Conservation (phyloP, 1,140 invertebrate species). For the Riptortus pedestris region DNA sequence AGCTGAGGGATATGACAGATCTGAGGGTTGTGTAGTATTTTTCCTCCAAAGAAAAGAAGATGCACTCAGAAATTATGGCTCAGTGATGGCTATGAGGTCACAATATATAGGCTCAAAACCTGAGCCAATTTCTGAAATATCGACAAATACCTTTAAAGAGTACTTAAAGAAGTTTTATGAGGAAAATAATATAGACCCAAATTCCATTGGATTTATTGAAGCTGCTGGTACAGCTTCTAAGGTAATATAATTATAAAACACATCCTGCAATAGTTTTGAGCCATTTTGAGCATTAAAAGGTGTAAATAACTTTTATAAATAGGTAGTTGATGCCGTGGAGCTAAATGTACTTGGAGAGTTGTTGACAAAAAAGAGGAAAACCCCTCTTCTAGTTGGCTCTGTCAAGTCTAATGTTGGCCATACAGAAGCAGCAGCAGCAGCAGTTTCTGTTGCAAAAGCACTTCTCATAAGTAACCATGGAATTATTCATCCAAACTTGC, state of each 20-base stretch:
- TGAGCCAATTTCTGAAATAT: background rate
- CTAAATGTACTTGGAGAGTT: constrained; percentile 28
- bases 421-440: constrained; percentile 53
- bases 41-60: constrained; percentile 45
- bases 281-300: background rate
- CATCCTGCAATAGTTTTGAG: background rate
- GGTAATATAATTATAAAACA: background rate
- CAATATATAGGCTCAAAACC: background rate
- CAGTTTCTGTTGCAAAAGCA: constrained; percentile 48
- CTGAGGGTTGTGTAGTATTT: constrained; percentile 37
- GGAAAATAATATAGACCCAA: constrained; percentile 43
- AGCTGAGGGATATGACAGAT: constrained; percentile 31
- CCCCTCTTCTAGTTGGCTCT: constrained; percentile 58
- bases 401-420: constrained; percentile 70
- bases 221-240: constrained; percentile 31
- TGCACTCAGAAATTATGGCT: constrained; percentile 34
- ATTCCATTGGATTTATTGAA: constrained; percentile 35
- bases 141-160: background rate
- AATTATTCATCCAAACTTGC: constrained; percentile 32
- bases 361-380: constrained; percentile 27
- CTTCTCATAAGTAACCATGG: constrained; percentile 30
- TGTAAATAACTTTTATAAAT: background rate
- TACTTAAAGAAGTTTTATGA: constrained; percentile 18
- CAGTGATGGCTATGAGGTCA: background rate
- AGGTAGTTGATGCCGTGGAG: constrained; percentile 31